Percentiles rank a stretch among this genome's conserved stretches.
These are phyloP conservation scores for Sebastes iracundus DNA, from an alignment of 2,797 vertebrate genomes.

Conservation along the genomic window DNA sequence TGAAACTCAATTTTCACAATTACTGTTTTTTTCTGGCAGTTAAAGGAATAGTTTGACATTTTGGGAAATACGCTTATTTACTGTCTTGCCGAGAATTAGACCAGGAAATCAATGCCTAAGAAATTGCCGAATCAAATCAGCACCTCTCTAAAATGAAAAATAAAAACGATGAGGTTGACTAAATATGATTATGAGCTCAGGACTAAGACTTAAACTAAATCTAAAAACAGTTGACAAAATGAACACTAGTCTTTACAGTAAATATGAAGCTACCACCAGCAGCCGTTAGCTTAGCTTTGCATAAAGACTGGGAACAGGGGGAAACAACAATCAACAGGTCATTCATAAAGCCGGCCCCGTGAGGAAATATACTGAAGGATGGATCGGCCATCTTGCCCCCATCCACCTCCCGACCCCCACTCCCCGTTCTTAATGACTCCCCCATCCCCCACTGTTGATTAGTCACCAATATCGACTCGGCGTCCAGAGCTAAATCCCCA, in stretches of 20 bases:
- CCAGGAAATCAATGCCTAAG: neutral
- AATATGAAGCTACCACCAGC: neutral
- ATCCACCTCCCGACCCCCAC: neutral
- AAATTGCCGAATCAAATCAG: too few species aligned
- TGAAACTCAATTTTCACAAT: neutral
- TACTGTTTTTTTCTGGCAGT: neutral
- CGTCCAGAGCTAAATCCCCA: slow-evolving; percentile 51
- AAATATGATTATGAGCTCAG: neutral
- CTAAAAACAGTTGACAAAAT: neutral
- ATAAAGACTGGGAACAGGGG: too few species aligned
- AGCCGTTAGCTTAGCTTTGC: too few species aligned
- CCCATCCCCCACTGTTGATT: slow-evolving; percentile 55
- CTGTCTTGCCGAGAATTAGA: neutral
- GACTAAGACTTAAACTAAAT: neutral
- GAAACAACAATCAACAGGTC: slow-evolving; percentile 77
- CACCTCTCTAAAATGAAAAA: neutral
- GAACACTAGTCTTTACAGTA: neutral
- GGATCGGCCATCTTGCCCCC: slow-evolving; percentile 53
- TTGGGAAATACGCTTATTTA: neutral
- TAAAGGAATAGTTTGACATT: neutral
- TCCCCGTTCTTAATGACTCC: slow-evolving; percentile 49
- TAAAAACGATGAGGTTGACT: neutral
- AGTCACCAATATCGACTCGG: slow-evolving; percentile 64
- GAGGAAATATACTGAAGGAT: slow-evolving; percentile 58
- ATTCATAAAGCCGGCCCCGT: slow-evolving; percentile 68